phyloP scores from a whole-genome alignment of 2,797 vertebrate species.

The Centroberyx gerrardi region DNA sequence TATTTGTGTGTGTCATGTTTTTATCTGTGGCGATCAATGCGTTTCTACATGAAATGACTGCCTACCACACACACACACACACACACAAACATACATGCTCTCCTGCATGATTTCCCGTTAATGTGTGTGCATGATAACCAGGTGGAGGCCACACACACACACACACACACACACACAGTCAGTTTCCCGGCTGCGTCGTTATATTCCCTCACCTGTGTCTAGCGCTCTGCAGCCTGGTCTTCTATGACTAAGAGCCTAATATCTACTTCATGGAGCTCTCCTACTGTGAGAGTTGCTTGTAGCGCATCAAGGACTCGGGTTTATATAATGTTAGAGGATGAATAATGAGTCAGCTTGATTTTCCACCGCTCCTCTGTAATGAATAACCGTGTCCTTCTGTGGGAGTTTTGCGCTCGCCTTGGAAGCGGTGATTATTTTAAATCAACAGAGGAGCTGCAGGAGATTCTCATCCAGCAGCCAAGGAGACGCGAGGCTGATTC shows the following conservation, averaged over 20 bases:
- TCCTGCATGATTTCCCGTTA: too few species aligned
- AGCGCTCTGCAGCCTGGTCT: conserved; percentile 39
- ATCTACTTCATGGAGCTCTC: conserved; percentile 47
- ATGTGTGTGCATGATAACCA: too few species aligned
- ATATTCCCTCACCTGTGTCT: conserved; percentile 52
- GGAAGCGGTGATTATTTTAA: conserved; percentile 65
- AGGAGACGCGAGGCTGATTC: conserved; percentile 53
- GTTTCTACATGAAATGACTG: not conserved
- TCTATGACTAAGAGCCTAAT: conserved; percentile 58
- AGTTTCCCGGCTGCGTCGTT: conserved; percentile 31
- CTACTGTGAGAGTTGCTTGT: conserved; percentile 52
- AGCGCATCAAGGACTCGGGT: conserved; percentile 56
- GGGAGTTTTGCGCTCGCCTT: conserved; percentile 53
- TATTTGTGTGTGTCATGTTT: too few species aligned
- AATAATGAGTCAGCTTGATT: conserved; percentile 65
- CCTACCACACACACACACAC: not conserved
- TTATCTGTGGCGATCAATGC: not conserved
- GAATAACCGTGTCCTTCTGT: conserved; percentile 69
- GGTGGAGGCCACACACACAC: too few species aligned
- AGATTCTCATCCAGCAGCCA: conserved; percentile 28
- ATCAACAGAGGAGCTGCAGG: conserved; percentile 65
- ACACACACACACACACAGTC: too few species aligned
- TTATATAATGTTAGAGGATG: conserved; percentile 64
- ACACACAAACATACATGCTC: not conserved
- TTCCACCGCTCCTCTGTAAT: conserved; percentile 55